These are phyloP conservation scores for Sclerodermus sp. DNA, from an alignment of 2,888 invertebrate genomes.

Conservation along the genomic window DNA sequence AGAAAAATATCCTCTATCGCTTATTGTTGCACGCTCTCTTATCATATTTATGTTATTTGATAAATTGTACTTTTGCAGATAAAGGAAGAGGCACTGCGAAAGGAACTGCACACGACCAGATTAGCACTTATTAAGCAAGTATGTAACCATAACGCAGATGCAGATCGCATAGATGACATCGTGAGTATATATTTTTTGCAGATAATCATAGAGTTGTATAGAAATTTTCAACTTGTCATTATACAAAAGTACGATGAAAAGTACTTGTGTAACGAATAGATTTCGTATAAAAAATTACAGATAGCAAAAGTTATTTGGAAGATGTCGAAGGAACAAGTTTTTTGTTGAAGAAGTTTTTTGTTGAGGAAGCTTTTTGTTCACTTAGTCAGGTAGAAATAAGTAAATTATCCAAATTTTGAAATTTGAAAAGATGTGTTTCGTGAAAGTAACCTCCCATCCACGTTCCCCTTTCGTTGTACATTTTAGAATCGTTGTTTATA, in stretches of 20 bases:
- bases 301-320: constrained; percentile 1
- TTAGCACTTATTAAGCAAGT: constrained; percentile 71
- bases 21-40: too few species aligned
- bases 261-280: neutral
- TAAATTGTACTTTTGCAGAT: constrained; percentile 67
- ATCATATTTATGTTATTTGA: too few species aligned
- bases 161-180: constrained; percentile 62
- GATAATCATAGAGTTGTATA: neutral
- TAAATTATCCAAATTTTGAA: too few species aligned
- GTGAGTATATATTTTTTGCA: constrained; percentile 57
- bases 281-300: constrained; percentile 2
- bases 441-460: too few species aligned
- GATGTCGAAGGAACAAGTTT: constrained; percentile 1
- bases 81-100: constrained; percentile 75
- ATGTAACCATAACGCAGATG: constrained; percentile 67
- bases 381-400: too few species aligned
- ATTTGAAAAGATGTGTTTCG: too few species aligned
- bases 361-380: too few species aligned
- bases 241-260: neutral
- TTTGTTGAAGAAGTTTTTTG: neutral
- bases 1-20: too few species aligned
- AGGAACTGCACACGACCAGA: constrained; percentile 77
- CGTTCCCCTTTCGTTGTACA: too few species aligned
- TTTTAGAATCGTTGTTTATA: too few species aligned
- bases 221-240: too few species aligned